Conservation (phyloP, 2,888 invertebrate genomes). For the Rhamphomyia laevipes region DNA sequence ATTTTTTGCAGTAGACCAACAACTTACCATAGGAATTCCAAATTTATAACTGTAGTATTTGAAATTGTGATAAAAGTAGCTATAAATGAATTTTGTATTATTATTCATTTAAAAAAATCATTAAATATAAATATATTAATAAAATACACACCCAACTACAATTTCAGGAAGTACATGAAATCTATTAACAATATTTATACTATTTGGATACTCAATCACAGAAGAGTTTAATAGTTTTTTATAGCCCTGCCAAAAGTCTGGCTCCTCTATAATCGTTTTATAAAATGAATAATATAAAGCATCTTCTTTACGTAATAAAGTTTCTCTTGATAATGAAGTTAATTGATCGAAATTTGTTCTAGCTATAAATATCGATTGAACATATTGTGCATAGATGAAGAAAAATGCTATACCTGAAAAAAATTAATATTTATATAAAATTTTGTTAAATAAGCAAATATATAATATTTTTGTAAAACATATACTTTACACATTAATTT, state of each 20-base stretch:
- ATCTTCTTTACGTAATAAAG: constrained; percentile 78
- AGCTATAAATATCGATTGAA: no score
- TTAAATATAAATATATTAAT: neutral
- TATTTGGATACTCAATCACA: constrained; percentile 67
- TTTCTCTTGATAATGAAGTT: constrained; percentile 66
- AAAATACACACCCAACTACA: constrained; percentile 29
- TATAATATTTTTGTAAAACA: no score
- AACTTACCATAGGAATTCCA: constrained; percentile 23
- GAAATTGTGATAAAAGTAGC: constrained; percentile 15
- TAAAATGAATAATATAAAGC: constrained; percentile 84
- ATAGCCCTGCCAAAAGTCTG: constrained; percentile 49
- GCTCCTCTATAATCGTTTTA: constrained; percentile 63
- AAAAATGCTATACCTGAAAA: no score
- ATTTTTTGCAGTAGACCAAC: constrained; percentile 47
- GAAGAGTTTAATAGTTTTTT: constrained; percentile 55
- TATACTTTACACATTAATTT: no score
- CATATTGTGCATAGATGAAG: no score
- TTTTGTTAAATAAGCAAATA: no score
- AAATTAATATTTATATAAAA: no score
- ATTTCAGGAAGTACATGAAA: constrained; percentile 83
- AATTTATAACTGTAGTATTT: constrained; percentile 14
- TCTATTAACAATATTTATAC: constrained; percentile 67
- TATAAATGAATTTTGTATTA: constrained; percentile 5
- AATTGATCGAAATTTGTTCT: constrained; percentile 70
- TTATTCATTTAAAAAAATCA: constrained; percentile 2